These are phyloP conservation scores for Diorhabda elongata DNA, from an alignment of 1,140 invertebrate genomes.

Conservation along the genomic window DNA sequence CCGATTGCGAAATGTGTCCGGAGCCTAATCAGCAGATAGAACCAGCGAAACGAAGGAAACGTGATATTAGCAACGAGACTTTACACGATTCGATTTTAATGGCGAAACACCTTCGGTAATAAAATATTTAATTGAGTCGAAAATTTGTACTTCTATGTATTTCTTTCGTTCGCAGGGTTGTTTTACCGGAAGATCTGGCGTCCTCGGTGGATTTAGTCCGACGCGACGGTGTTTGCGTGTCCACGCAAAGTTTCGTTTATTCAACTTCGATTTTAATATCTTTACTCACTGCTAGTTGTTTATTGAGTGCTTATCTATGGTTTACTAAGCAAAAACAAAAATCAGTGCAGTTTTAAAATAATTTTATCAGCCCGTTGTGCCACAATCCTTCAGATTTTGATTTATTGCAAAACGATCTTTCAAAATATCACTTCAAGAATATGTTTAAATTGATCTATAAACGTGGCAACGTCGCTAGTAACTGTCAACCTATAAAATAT, in stretches of 20 bases:
- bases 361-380: too few relatives aligned
- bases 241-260: conserved; percentile 47
- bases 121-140: background rate
- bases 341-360: background rate
- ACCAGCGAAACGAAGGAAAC: conserved; percentile 54
- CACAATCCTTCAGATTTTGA: too few relatives aligned
- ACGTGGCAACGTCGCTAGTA: too few relatives aligned
- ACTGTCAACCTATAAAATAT: too few relatives aligned
- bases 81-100: conserved; percentile 56
- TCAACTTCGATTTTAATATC: conserved; percentile 45
- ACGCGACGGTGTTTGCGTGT: conserved; percentile 48
- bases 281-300: conserved; percentile 44
- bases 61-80: conserved; percentile 51
- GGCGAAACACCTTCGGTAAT: conserved; percentile 51
- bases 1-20: conserved; percentile 69
- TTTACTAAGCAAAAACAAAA: conserved; percentile 27
- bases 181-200: conserved; percentile 61
- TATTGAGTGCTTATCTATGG: conserved; percentile 46
- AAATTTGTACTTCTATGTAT: background rate
- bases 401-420: too few relatives aligned
- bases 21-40: conserved; percentile 63
- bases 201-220: conserved; percentile 34
- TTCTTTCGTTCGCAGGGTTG: conserved; percentile 49
- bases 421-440: too few relatives aligned
- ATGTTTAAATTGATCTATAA: too few relatives aligned